Base-by-base conservation (phyloP, 2,113 vertebrate genomes). In the Pseudopodoces humilis region DNA sequence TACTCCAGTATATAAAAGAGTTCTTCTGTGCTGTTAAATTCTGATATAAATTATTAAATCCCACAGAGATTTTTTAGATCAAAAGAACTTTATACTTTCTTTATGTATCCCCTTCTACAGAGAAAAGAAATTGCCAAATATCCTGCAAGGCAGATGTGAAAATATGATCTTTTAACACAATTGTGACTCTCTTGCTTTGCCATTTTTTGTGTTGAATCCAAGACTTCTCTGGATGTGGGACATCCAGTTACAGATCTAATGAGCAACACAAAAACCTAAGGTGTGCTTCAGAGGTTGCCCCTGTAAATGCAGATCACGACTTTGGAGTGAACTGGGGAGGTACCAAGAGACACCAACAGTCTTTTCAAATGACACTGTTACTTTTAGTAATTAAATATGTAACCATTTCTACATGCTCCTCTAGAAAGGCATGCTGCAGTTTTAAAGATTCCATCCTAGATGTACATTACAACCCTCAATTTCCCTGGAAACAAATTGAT, bases 11-110 rank as follows among this genome's bases (percentile, higher is more conserved):
- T 83, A 92, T 96, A 88, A 95, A 92, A n/a, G n/a, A 18, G 78
- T 93, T 94, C 63, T 70, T 86, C 68, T 94, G 82, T 90, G 92
- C 64, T 90, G 65, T 83, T 93, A 96, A 96, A 86, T 91, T 93
- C 50, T 92, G 69, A 96, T 94, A 86, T 92, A 94, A 96, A 96
- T 96, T 87, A 96, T 89, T 94, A 95, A 96, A 94, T 70, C 79
- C 90, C 79, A 80, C 59, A 39, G 81, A 72, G 82, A 84, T 24
- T 55, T 87, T 90, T 94, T 59, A 90, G 85, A 95, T 97, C 88
- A 97, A 97, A 96, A 59, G 63, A 91, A 59, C 52, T 89, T 89
- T 68, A 41, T 95, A 47, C 60, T 96, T 96, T 93, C 65, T 72
- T 91, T 94, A 94, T 63, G 60, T 84, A 92, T 83, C 49, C 70